Evolutionary conservation across 2,888 invertebrate species (phyloP).

Genomic region (Serrognathus titanus): DNA sequence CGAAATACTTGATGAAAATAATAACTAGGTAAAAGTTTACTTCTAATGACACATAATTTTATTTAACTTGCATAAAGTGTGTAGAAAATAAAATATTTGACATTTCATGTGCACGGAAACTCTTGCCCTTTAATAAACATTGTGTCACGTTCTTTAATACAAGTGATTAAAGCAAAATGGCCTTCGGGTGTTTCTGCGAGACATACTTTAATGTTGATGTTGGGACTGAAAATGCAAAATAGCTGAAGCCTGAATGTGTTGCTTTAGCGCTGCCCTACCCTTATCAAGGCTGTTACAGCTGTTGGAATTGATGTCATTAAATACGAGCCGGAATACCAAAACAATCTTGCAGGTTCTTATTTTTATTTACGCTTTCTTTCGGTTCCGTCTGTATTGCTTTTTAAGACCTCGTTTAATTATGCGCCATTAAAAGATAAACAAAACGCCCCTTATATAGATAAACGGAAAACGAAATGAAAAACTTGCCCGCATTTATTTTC

Average conservation of each 20-base stretch:
- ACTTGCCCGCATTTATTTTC: too few species aligned
- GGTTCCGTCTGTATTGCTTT: background rate
- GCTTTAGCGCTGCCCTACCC: conserved; percentile 30
- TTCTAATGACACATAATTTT: too few species aligned
- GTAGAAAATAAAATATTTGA: too few species aligned
- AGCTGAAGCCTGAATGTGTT: conserved; percentile 25
- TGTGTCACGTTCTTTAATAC: conserved; percentile 5
- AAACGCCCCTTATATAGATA: background rate
- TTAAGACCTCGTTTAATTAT: background rate
- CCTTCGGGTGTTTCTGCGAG: conserved; percentile 7
- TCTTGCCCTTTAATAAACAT: too few species aligned
- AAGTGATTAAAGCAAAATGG: conserved; percentile 10
- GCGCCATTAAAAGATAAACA: background rate
- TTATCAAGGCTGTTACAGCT: conserved; percentile 31
- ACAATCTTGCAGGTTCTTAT: conserved; percentile 14
- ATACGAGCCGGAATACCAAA: conserved; percentile 26
- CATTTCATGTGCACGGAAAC: too few species aligned
- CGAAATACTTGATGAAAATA: too few species aligned
- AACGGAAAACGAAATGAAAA: too few species aligned
- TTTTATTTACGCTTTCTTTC: conserved; percentile 6
- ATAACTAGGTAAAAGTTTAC: too few species aligned
- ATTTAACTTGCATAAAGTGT: too few species aligned
- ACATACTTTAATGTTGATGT: conserved; percentile 27
- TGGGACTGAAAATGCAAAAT: conserved; percentile 17
- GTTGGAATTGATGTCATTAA: conserved; percentile 31